These are phyloP conservation scores for Tyrannus savana DNA, from an alignment of 2,113 vertebrate genomes.

Conservation along the genomic window DNA sequence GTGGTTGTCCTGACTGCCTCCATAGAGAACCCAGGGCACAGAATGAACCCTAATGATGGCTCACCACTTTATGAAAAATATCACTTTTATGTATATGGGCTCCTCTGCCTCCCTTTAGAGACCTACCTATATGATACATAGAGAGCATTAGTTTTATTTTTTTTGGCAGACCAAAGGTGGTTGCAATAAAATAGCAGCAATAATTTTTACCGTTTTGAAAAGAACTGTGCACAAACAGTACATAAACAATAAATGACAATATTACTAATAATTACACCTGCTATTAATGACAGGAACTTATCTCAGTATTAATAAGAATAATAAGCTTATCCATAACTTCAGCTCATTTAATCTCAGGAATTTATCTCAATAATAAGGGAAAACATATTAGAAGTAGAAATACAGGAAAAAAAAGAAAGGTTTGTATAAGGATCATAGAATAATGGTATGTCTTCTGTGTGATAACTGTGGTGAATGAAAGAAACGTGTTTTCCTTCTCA, in stretches of 20 bases:
- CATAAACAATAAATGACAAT: neutral
- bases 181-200: neutral
- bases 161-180: neutral
- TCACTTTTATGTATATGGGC: neutral
- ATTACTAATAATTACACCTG: neutral
- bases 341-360: neutral
- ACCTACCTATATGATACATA: rapidly evolving
- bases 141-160: rapidly evolving
- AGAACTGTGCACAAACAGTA: neutral
- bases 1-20: neutral
- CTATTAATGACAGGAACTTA: neutral
- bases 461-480: neutral
- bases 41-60: neutral
- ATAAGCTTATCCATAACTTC: neutral
- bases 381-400: neutral
- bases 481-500: rapidly evolving
- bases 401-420: neutral
- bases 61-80: neutral
- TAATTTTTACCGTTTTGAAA: neutral
- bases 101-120: neutral
- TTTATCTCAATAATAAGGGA: neutral
- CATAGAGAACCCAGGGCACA: neutral
- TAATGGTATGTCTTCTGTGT: neutral
- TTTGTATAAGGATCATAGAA: neutral
- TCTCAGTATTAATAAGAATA: neutral